A percentile compares a stretch with the other conserved stretches of the same genome.
Conservation (phyloP, 2,113 vertebrate genomes). For the Stigmatopora argus region DNA sequence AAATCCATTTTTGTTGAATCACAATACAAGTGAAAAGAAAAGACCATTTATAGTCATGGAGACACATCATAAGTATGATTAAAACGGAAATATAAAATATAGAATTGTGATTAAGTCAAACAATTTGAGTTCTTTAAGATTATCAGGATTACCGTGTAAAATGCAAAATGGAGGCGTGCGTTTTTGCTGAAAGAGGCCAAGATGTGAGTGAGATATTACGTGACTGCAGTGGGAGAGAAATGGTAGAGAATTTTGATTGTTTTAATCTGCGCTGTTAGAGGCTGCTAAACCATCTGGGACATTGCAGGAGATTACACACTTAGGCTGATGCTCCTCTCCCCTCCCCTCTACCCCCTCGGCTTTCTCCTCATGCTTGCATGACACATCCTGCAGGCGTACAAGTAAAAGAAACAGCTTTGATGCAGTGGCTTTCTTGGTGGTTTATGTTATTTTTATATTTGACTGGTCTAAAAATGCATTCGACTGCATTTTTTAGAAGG, state of each 20-base stretch:
- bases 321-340: constrained; percentile 52
- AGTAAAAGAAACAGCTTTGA: background rate
- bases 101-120: background rate
- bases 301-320: constrained; percentile 69
- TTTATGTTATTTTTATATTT: background rate
- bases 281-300: constrained; percentile 66
- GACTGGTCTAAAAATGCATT: background rate
- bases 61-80: background rate
- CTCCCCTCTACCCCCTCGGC: constrained; percentile 12
- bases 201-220: constrained; percentile 13
- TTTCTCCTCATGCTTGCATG: constrained; percentile 15
- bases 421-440: constrained; percentile 8
- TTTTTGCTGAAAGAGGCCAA: constrained; percentile 15
- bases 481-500: too few species aligned
- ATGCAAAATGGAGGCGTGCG: background rate
- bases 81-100: background rate
- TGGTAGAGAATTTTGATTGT: constrained; percentile 57
- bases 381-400: constrained; percentile 17
- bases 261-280: constrained; percentile 65
- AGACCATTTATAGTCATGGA: background rate
- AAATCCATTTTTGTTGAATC: background rate
- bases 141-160: constrained; percentile 8
- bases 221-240: constrained; percentile 31
- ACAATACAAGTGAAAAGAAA: background rate
- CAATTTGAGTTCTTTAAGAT: constrained; percentile 1